Base-by-base conservation (phyloP, 2,888 invertebrate species). In the Morpho achilles region DNA sequence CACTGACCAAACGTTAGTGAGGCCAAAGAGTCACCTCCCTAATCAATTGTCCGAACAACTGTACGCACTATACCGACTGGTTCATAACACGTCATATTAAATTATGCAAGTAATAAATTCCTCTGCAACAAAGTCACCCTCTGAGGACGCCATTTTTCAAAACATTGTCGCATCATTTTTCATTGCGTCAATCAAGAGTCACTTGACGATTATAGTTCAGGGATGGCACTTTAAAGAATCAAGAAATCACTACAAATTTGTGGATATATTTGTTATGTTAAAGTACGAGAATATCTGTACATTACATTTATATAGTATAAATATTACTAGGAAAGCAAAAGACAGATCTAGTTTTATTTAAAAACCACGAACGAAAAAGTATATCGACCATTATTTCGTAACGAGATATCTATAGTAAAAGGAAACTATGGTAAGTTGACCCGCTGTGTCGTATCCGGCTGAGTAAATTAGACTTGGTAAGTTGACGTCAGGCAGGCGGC, bases 151-250 rank as follows among this genome's bases (percentile, higher is more conserved):
- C 79, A 87, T 87, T 88, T 87, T 83, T 88, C 88, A 86, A 82
- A 88, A 88, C 83, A 81, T 87, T 87, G 82, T 87, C 85, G 85
- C 85, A 70, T 88, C 90, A 89, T 90, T 89, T 88, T 84, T 90
- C 89, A 88, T 86, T 83, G 86, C 88, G 79, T 90, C 90, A 89
- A 90, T 89, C 88, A 87, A 83, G 69, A 56, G 62, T 58, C 51
- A 58, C 56, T 60, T 62, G 59, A 77, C 71, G 63, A 61, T 48
- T 53, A 57, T 48, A 50, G 55, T 52, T 63, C 66, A 88, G 80
- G 88, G 88, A 50, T 87, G 85, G n/a, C 78, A 70, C 68, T 32
- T 50, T 8, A 47, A 46, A 47, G 39, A n/a, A 48, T 7, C 8
- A 8, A 46, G 2, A 43, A 32, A 32, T 32, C 32, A 32, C 32